These are phyloP conservation scores for Diadema setosum DNA, from an alignment of 35 echinoderm and acorn worm genomes.

Conservation along the genomic window DNA sequence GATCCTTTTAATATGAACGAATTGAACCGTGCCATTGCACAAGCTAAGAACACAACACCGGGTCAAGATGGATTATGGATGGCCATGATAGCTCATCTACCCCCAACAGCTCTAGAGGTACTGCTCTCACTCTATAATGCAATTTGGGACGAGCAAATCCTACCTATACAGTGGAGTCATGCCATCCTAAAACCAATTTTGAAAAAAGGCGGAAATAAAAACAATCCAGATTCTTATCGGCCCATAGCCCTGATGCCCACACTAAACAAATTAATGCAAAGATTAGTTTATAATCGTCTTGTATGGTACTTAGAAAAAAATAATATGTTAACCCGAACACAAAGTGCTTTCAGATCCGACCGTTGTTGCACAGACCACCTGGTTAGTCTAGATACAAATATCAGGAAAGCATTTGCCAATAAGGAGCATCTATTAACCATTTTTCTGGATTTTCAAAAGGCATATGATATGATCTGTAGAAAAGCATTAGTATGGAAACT, in stretches of 20 bases:
- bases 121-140: background rate
- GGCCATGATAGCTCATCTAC: background rate
- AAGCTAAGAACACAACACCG: background rate
- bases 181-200: background rate
- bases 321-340: background rate
- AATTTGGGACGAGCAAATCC: background rate
- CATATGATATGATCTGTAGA: background rate
- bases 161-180: background rate
- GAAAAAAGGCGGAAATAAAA: background rate
- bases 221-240: background rate
- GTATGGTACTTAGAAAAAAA: background rate
- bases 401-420: background rate
- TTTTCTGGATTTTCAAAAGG: background rate
- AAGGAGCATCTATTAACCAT: background rate
- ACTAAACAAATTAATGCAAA: background rate
- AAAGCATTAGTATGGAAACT: background rate
- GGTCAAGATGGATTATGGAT: background rate
- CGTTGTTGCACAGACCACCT: background rate
- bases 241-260: background rate
- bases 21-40: background rate
- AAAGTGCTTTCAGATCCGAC: background rate
- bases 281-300: background rate
- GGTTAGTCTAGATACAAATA: background rate
- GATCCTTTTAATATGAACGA: too few relatives aligned
- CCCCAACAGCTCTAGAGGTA: background rate